Evolutionary conservation across 35 echinoderm and acorn worm species (phyloP), one percentile per base, ranked within the genome.

Genomic region (Diadema setosum): DNA sequence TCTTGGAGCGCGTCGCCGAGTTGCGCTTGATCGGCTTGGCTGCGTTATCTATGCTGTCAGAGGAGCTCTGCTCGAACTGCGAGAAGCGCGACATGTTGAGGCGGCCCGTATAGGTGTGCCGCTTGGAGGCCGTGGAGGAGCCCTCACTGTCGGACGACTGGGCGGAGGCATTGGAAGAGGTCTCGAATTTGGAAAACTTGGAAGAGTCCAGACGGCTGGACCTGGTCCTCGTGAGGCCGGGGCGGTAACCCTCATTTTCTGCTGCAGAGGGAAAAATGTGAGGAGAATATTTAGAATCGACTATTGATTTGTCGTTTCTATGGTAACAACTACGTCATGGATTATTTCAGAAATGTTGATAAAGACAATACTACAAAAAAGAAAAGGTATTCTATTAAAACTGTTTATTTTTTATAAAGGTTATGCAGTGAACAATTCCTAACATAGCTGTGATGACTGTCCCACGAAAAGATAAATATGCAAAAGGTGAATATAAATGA

Each of bases 11-110:
- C 6, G 70, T 75, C 20, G 32, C 70, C 35, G 70, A n/a, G 35
- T 75, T 75, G 36, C 70, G 26, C 39, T 73, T 87, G 58, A 70
- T 45, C 23, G 84, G 42, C 3, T 5, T 18, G 2, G 70, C 35
- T 11, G 20, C 39, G 40, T 42, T 67, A 32, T 87, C 84, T 9
- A 65, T 73, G 46, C 84, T 87, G 34, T 87, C 84, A n/a, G n/a
- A n/a, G 0, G 39, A 36, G 4, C 61, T 37, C 70, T 75, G 34
- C 25, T 86, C 58, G 46, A 87, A 87, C 84, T 87, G 61, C 18
- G 84, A 87, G 24, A 87, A 73, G 39, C 84, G 84, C 6, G 84
- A 26, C 18, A 69, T 87, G 63, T 87, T 69, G 26, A 87, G 84
- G 2, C 64, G 59, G 5, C 65, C 65, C 8, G 84, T 74, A 24